These are phyloP conservation scores for Ancistrus triradiatus DNA, from an alignment of 2,113 vertebrate genomes.

Conservation along the genomic window DNA sequence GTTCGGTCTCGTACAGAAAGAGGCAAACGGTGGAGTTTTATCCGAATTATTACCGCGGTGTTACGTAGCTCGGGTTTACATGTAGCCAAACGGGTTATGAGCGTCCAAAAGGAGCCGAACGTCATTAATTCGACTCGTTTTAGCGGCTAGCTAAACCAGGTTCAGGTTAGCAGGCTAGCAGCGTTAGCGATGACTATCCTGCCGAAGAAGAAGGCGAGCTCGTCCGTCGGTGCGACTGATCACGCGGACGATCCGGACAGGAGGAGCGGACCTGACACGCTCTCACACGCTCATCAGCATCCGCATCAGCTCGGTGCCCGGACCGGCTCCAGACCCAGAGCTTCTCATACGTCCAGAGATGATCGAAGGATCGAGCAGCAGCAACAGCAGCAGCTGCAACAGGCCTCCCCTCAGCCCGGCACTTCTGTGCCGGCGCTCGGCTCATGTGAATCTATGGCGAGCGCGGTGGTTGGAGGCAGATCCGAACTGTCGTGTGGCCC, in stretches of 20 bases:
- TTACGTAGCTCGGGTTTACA: not conserved
- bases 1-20: not conserved
- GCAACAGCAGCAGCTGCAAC: slow-evolving; percentile 67
- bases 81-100: no score
- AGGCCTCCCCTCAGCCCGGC: slow-evolving; percentile 66
- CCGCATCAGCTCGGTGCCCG: no score
- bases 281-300: slow-evolving; percentile 64
- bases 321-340: slow-evolving; percentile 75
- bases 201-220: slow-evolving; percentile 86
- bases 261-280: slow-evolving; percentile 70
- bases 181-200: slow-evolving; percentile 83
- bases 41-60: not conserved
- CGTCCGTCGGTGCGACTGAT: slow-evolving; percentile 65
- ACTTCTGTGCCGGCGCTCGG: slow-evolving; percentile 65
- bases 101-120: no score
- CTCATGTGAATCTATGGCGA: slow-evolving; percentile 61
- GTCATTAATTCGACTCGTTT: no score
- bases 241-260: slow-evolving; percentile 72
- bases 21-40: no score
- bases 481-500: slow-evolving; percentile 71
- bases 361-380: slow-evolving; percentile 66
- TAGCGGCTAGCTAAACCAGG: no score
- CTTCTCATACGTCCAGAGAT: slow-evolving; percentile 71
- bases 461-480: slow-evolving; percentile 57
- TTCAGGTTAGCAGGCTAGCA: no score